Evolutionary conservation across 37 sponge, comb jelly and placozoan species (phyloP).

Genomic region (Beroe forskalii): DNA sequence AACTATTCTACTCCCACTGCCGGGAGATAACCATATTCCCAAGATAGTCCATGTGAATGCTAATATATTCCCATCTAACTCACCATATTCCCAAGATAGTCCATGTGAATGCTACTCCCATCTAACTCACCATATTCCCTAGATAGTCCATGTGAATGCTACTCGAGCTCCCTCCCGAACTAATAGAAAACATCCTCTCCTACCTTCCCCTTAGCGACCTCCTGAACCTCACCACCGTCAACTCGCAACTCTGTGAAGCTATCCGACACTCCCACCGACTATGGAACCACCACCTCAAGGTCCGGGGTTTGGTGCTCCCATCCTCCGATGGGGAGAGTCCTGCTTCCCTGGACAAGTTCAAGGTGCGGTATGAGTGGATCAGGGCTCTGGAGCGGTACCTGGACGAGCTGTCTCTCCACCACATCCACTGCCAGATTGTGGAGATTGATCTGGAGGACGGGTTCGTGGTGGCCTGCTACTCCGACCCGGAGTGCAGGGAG

Average conservation of each 20-base stretch:
- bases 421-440: background rate
- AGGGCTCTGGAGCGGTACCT: background rate
- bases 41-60: no score
- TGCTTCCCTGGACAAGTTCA: background rate
- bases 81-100: no score
- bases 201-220: conserved; percentile 24
- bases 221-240: conserved; percentile 1
- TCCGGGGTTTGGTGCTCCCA: background rate
- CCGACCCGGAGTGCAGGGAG: background rate
- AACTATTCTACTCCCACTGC: no score
- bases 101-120: no score
- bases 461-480: background rate
- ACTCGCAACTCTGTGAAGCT: background rate
- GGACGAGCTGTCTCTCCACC: background rate
- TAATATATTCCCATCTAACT: no score
- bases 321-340: background rate
- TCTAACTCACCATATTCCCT: no score
- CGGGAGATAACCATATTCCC: no score
- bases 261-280: background rate
- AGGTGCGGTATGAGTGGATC: background rate
- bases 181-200: conserved; percentile 8
- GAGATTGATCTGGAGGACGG: conserved; percentile 34
- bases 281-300: conserved; percentile 10
- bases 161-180: conserved; percentile 1
- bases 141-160: conserved; percentile 13